Base-by-base conservation (phyloP, 2,113 vertebrate genomes). In the Epinephelus fuscoguttatus region DNA sequence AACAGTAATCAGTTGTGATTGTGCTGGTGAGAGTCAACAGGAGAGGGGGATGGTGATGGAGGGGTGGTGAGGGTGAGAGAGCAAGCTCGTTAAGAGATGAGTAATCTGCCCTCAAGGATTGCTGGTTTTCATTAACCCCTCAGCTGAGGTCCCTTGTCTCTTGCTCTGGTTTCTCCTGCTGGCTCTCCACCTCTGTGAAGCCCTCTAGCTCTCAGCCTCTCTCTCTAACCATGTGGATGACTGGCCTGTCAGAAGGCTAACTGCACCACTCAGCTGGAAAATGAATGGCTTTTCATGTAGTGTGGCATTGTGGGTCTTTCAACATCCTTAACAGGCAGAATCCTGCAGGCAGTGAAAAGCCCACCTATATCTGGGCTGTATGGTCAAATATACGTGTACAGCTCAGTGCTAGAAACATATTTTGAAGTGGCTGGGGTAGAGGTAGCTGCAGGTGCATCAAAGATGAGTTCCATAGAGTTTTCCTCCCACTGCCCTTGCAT, bases 221-320 rank as follows among this genome's bases (percentile, higher is more conserved):
- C n/a, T 77, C 3, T 57, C 50, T n/a, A 80, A 81, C 73, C 75
- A 60, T 78, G 73, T 66, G 75, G 75, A 85, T 81, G 76, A 73
- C 59, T 75, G 74, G 78, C 81, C 56, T 83, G 74, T 90, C 87
- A 83, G 83, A 71, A 47, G 78, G 81, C 69, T 81, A 78, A 84
- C 87, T 50, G 78, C 80, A 70, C 55, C 84, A 73, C 70, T 92
- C 85, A 82, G 80, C 67, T 78, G 75, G 86, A 89, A 88, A 89
- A 87, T 72, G 47, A 85, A 87, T 64, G 49, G 52, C 81, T 81
- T 82, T 84, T 82, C 66, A 75, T 85, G 71, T 60, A 50, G 23
- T 70, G 49, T 45, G 33, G 27, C 25, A 37, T 18, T 12, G 21
- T 50, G 15, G 60, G 15, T 80, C 40, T 55, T 50, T n/a, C 33